Evolutionary conservation across 2,797 vertebrate genomes (phyloP), one percentile per base, ranked within the genome.

Genomic region (Clarias platycephalus): DNA sequence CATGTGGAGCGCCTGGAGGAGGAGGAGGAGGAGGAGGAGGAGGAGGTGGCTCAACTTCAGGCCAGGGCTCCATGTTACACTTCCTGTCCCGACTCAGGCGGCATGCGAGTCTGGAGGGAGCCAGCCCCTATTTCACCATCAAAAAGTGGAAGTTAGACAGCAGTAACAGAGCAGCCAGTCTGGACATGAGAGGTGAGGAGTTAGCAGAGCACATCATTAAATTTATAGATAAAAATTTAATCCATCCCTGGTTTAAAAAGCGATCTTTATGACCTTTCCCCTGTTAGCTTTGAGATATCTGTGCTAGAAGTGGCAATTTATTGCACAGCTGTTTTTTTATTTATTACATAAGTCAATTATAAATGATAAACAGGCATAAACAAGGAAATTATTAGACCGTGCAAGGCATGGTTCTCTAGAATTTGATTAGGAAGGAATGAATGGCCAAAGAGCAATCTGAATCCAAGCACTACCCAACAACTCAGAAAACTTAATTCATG

Each of bases 91-190:
- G 96, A 84, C 93, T 99, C 90, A 94, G 97, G 5, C 96, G 97
- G 58, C 96, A 98, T 0, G 96, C 98, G 85, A 99, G 98, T 90
- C 94, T 98, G 89, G 98, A 99, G 0, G 97, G 97, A 10, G 96
- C 97, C 5, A 97, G 96, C 83, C 97, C 97, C 77, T 98, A 97
- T 92, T 97, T 98, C 92, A 96, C 91, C 84, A 95, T 96, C 92
- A 96, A 96, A 93, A 97, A 95, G 86, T 99, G 97, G 97, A 98
- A 97, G 88, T 93, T 97, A 85, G 97, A 98, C 91, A 95, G 95
- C 86, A 96, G 93, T 88, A 97, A 98, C 90, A 92, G 97, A 16
- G 97, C 98, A 0, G 96, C 97, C 86, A 99, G 97, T 89, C 94
- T 99, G 89, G 98, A 99, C 86, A 97, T 96, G 0, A 95, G 97